Percentiles rank a stretch among this genome's conserved stretches.
phyloP scores from a whole-genome alignment of 92 coral and sea anemone genomes.

The Parazoanthus swiftii region DNA sequence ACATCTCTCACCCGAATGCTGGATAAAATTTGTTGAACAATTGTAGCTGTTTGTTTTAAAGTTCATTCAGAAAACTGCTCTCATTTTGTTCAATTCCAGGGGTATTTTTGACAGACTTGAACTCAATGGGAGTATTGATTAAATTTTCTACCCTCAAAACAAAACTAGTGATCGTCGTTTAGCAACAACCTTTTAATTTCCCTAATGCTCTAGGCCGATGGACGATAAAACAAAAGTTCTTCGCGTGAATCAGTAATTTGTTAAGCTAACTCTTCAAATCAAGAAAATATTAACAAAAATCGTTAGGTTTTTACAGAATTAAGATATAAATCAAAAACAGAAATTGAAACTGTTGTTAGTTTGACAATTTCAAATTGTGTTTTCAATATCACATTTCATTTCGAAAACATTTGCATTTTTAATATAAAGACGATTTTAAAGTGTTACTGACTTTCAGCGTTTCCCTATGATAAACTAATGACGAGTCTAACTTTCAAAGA shows the following conservation, averaged over 20 bases:
- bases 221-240: background rate
- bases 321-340: too few species aligned
- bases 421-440: too few species aligned
- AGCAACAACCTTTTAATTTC: too few species aligned
- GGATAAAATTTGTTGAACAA: background rate
- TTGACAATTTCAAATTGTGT: background rate
- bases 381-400: background rate
- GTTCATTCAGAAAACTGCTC: background rate
- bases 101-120: too few species aligned
- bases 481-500: background rate
- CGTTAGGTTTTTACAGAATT: too few species aligned
- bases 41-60: too few species aligned
- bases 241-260: background rate
- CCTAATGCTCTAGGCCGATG: too few species aligned
- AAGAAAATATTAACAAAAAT: too few species aligned
- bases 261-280: background rate
- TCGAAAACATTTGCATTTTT: background rate
- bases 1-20: background rate
- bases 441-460: background rate
- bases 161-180: background rate
- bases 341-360: background rate
- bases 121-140: background rate
- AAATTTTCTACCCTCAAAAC: background rate
- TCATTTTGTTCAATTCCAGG: too few species aligned
- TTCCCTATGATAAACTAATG: background rate